Evolutionary conservation across 2,888 invertebrate genomes (phyloP).

Genomic region (Alcis repandata): DNA sequence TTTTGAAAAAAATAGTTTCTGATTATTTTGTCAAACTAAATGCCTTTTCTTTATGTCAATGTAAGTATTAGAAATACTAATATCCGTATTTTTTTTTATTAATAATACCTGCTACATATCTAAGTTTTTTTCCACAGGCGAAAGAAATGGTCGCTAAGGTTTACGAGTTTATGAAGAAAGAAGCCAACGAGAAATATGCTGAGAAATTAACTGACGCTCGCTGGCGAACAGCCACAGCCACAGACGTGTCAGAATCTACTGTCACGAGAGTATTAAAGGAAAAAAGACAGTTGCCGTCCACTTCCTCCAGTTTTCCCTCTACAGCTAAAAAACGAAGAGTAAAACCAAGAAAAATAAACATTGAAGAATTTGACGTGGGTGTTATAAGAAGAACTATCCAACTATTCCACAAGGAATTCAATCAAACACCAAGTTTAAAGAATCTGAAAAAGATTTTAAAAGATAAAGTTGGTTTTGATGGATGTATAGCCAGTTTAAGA

Average conservation of each 20-base stretch:
- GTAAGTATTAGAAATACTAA: no score
- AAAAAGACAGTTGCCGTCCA: slow-evolving; percentile 3
- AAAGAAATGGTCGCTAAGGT: slow-evolving; percentile 21
- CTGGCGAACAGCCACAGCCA: slow-evolving; percentile 33
- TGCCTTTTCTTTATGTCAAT: no score
- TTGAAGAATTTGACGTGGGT: slow-evolving; percentile 21
- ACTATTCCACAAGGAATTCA: slow-evolving; percentile 11
- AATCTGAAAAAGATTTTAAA: slow-evolving; percentile 3
- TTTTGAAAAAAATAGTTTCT: no score
- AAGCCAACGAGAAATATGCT: background rate
- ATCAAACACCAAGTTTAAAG: slow-evolving; percentile 13
- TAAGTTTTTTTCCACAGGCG: slow-evolving; percentile 7
- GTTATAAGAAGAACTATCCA: slow-evolving; percentile 18
- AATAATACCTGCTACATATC: background rate
- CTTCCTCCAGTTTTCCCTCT: slow-evolving; percentile 11
- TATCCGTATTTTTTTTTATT: no score
- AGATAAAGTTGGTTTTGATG: slow-evolving; percentile 19
- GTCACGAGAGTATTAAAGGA: slow-evolving; percentile 29
- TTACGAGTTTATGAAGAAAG: slow-evolving; percentile 25
- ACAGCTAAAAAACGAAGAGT: slow-evolving; percentile 13
- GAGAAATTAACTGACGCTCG: slow-evolving; percentile 33
- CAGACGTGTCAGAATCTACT: slow-evolving; percentile 28
- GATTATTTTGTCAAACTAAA: no score
- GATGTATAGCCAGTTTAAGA: slow-evolving; percentile 18
- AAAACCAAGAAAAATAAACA: background rate